Evolutionary conservation across 2,797 vertebrate species (phyloP), one percentile per base, ranked within the genome.

Genomic region (Lepus townsendii): DNA sequence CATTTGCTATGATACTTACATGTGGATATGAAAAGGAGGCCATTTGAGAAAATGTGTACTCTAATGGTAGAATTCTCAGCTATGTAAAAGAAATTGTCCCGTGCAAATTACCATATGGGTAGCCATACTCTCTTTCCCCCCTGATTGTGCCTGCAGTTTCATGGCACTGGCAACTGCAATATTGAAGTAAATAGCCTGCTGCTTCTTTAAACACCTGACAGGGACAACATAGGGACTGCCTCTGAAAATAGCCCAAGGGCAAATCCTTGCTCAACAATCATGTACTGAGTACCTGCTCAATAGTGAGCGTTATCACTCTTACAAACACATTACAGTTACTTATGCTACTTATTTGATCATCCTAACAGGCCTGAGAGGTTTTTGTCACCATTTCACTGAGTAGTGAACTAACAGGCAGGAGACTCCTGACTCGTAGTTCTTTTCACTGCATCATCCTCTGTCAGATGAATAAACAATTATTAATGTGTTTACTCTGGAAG

Each of bases 401-500:
- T 80, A 57, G 65, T 62, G 72, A 94, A 54, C 78, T 57, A 68
- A 90, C 35, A 92, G 84, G 52, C 89, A 93, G 87, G 86, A 89
- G 60, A 93, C 20, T 91, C 63, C 80, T 66, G 63, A 83, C 65
- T 88, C 66, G 62, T 88, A 73, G 54, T 60, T 88, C 68, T 80
- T 83, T 78, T 91, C 62, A 83, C 66, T 65, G 80, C 72, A 78
- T 96, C 47, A 78, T 84, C 65, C 62, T 89, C 76, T 94, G 73
- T 95, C 86, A 54, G 24, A 91, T 93, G 47, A 94, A 87, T 66
- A 87, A 78, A 85, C 47, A 62, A 38, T 91, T 79, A 90, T 69
- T 88, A 32, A 65, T 73, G 80, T 94, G 75, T 88, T 96, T 93
- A 88, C 78, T 88, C 90, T 96, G 94, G 88, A 96, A 96, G 71